A percentile compares a stretch with the other conserved stretches of the same genome.
phyloP scores from a whole-genome alignment of 1,140 invertebrate species.

The Spodoptera litura region DNA sequence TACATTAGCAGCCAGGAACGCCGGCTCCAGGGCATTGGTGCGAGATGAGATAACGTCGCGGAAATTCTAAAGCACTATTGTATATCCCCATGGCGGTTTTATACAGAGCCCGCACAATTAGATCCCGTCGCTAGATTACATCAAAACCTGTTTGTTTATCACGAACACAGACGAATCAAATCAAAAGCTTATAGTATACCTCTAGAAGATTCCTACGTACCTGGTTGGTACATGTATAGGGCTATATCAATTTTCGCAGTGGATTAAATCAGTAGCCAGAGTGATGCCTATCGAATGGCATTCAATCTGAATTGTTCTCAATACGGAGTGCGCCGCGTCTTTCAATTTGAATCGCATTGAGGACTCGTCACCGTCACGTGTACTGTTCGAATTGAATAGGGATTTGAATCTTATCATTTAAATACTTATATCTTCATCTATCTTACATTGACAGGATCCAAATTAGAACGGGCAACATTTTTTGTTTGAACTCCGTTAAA shows the following conservation, averaged over 20 bases:
- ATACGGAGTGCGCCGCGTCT: conserved; percentile 38
- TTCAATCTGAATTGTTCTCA: conserved; percentile 44
- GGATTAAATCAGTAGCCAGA: conserved; percentile 25
- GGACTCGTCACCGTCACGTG: conserved; percentile 14
- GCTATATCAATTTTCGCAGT: conserved; percentile 21
- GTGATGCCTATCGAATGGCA: conserved; percentile 43
- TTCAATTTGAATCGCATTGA: conserved; percentile 39
- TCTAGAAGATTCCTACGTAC: too few relatives aligned
- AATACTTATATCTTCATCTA: not conserved
- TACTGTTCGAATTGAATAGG: conserved; percentile 19
- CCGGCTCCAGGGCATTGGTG: conserved; percentile 19
- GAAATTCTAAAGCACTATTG: conserved; percentile 22
- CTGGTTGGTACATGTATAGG: not conserved
- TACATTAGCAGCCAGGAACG: not conserved
- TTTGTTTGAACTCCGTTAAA: not conserved
- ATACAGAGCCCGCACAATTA: conserved; percentile 4
- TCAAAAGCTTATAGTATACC: conserved; percentile 6
- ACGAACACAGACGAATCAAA: not conserved
- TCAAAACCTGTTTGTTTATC: conserved; percentile 14
- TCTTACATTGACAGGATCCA: conserved; percentile 1
- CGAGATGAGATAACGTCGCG: conserved; percentile 24
- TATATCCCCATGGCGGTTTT: conserved; percentile 7
- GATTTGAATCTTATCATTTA: conserved; percentile 21
- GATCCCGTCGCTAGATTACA: not conserved
- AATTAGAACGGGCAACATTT: not conserved